These are phyloP conservation scores for Idaea biselata DNA, from an alignment of 2,888 invertebrate genomes.

Conservation along the genomic window DNA sequence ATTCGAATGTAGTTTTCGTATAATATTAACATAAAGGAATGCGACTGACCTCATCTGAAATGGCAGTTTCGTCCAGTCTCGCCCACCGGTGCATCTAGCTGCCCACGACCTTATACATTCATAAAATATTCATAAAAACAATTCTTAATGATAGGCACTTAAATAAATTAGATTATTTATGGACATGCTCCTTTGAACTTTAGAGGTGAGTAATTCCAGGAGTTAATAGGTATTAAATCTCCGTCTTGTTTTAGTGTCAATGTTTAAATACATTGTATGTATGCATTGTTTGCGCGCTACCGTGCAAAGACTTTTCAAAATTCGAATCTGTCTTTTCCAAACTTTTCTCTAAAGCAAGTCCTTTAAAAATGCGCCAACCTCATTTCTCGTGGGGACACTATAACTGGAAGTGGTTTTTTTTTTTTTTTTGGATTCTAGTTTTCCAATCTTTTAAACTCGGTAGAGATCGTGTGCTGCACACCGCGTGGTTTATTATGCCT, in stretches of 20 bases:
- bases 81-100: conserved; percentile 44
- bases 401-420: no score
- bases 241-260: not conserved
- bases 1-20: not conserved
- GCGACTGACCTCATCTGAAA: conserved; percentile 47
- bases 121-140: conserved; percentile 14
- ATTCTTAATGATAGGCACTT: not conserved
- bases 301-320: no score
- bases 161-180: conserved; percentile 2
- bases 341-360: no score
- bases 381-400: no score
- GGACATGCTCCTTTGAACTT: not conserved
- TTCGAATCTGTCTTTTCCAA: no score
- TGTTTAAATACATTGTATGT: not conserved
- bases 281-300: no score
- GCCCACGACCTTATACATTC: conserved; percentile 19
- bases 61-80: conserved; percentile 37
- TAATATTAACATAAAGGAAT: conserved; percentile 26
- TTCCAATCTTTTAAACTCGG: no score
- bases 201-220: not conserved
- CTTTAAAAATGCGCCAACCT: no score
- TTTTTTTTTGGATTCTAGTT: no score
- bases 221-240: conserved; percentile 4
- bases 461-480: no score
- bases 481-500: no score